Evolutionary conservation across 1,140 invertebrate species (phyloP).

Genomic region (Steinernema khuongi): DNA sequence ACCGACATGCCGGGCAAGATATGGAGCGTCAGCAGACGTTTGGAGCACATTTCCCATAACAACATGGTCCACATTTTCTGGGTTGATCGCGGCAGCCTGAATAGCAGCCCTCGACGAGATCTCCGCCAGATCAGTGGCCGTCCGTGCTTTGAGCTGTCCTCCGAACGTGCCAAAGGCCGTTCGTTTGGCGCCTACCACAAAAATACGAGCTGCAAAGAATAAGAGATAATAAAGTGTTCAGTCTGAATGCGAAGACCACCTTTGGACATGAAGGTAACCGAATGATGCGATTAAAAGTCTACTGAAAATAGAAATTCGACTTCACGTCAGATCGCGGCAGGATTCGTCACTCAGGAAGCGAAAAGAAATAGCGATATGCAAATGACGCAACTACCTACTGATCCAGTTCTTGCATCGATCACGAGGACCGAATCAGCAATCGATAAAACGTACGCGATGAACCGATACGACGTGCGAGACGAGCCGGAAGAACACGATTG

Average conservation of each 20-base stretch:
- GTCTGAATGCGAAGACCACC: neutral
- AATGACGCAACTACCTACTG: neutral
- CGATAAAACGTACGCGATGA: neutral
- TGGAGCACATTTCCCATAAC: constrained; percentile 67
- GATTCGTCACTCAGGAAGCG: neutral
- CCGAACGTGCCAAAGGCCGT: constrained; percentile 98
- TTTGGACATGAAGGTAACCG: constrained; percentile 5
- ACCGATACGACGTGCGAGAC: neutral
- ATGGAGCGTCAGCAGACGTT: constrained; percentile 76
- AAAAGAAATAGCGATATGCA: neutral
- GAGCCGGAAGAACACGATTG: neutral
- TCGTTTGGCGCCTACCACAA: constrained; percentile 89
- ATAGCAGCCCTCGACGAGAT: constrained; percentile 77
- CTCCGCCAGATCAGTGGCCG: constrained; percentile 71
- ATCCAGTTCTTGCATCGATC: neutral
- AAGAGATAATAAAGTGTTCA: neutral
- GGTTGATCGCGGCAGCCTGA: constrained; percentile 72
- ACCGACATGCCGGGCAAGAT: constrained; percentile 77
- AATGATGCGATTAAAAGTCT: too few relatives aligned
- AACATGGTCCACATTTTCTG: constrained; percentile 63
- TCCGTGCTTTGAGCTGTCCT: constrained; percentile 78
- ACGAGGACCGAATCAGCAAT: neutral
- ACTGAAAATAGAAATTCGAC: too few relatives aligned
- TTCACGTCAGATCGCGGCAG: too few relatives aligned
- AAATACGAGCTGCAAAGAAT: constrained; percentile 63